phyloP scores from a whole-genome alignment of 2,113 vertebrate species.

The Hippolais icterina region DNA sequence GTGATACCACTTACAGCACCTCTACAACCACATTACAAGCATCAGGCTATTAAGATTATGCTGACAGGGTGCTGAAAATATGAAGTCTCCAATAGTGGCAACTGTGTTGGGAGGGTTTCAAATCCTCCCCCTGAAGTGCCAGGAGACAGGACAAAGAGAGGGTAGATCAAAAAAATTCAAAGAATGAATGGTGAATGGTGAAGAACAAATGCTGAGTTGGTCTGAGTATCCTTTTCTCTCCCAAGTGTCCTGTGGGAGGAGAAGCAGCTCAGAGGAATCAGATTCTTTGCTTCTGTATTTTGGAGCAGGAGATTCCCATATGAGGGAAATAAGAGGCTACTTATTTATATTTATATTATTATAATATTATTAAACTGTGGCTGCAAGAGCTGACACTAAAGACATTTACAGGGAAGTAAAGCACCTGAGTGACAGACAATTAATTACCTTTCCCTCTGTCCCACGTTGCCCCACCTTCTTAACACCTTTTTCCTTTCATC shows the following conservation, averaged over 20 bases:
- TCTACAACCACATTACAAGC: background rate
- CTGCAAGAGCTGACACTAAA: background rate
- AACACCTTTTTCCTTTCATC: background rate
- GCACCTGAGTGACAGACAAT: background rate
- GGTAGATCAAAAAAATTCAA: background rate
- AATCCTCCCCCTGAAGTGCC: background rate
- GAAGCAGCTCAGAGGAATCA: background rate
- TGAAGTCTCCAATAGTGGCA: background rate
- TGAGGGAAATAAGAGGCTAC: accelerated
- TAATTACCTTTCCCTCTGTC: background rate
- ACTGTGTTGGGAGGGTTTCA: background rate
- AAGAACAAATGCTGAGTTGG: background rate
- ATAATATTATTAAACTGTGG: background rate
- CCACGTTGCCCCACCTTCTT: background rate
- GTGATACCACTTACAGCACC: background rate
- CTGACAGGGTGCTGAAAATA: background rate
- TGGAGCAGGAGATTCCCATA: background rate
- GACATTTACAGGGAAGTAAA: background rate
- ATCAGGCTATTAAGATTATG: background rate
- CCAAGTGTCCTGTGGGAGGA: background rate
- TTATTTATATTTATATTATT: background rate
- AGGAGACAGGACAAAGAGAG: background rate
- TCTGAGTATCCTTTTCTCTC: background rate
- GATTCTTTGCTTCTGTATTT: background rate
- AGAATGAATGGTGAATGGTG: background rate